Conservation (phyloP, 2,888 invertebrate genomes). For the Teleiodes luculella region DNA sequence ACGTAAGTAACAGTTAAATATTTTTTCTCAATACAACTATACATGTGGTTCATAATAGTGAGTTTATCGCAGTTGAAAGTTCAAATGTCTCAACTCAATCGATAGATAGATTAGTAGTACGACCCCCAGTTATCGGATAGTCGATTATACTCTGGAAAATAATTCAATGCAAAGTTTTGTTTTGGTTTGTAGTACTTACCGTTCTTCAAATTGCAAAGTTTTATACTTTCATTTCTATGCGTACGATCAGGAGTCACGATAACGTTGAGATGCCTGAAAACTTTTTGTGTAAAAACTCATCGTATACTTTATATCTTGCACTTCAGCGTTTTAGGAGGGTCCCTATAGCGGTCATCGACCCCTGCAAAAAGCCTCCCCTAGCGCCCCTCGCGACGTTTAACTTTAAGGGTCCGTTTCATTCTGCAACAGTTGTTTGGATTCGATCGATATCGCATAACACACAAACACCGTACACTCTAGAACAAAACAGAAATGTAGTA, state of each 20-base stretch:
- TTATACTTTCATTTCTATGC: too few relatives aligned
- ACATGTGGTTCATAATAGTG: background rate
- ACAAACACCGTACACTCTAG: background rate
- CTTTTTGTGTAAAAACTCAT: too few relatives aligned
- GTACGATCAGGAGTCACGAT: too few relatives aligned
- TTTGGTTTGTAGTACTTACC: background rate
- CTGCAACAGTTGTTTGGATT: background rate
- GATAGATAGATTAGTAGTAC: background rate
- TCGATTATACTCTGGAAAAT: background rate
- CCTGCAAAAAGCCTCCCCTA: background rate
- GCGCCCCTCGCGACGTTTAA: background rate
- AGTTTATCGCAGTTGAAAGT: background rate
- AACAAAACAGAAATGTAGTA: too few relatives aligned
- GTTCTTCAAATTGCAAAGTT: too few relatives aligned
- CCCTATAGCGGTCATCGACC: conserved; percentile 1
- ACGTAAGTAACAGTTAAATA: background rate
- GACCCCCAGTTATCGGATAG: background rate
- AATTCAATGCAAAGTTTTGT: background rate
- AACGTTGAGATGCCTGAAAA: too few relatives aligned
- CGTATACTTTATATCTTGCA: background rate
- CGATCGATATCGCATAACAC: conserved; percentile 2
- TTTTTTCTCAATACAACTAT: too few relatives aligned
- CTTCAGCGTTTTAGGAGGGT: background rate
- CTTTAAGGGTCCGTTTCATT: background rate
- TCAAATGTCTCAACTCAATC: background rate